Conservation (phyloP, 2,113 vertebrate genomes). For the Elephantulus edwardii region DNA sequence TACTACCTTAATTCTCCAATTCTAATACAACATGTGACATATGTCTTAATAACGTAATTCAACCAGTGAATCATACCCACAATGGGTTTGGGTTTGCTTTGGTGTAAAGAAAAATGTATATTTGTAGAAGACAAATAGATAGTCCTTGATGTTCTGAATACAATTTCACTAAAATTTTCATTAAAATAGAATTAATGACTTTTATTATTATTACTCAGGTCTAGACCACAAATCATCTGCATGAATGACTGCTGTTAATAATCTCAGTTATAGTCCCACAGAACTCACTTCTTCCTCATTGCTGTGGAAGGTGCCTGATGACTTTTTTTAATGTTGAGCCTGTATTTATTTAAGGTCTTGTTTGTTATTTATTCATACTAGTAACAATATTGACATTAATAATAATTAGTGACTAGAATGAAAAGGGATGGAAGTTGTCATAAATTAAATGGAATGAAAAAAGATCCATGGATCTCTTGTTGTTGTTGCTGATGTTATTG, state of each 20-base stretch:
- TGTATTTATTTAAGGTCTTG: too few relatives aligned
- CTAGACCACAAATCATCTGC: background rate
- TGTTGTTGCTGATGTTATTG: too few relatives aligned
- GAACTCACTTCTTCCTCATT: background rate
- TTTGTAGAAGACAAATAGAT: too few relatives aligned
- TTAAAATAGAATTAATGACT: conserved; percentile 10
- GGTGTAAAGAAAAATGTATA: background rate
- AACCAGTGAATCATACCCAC: background rate
- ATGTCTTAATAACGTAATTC: background rate
- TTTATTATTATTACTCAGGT: background rate
- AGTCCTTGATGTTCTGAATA: background rate
- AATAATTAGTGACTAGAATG: too few relatives aligned
- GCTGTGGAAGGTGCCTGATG: background rate
- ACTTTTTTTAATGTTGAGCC: conserved; percentile 19
- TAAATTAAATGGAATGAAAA: too few relatives aligned
- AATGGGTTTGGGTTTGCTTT: background rate
- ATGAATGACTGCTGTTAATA: background rate
- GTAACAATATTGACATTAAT: too few relatives aligned
- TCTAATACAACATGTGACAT: background rate
- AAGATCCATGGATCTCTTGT: too few relatives aligned
- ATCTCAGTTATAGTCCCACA: background rate
- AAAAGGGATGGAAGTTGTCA: too few relatives aligned
- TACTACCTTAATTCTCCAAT: background rate
- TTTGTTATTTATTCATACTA: too few relatives aligned
- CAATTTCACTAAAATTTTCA: background rate